Evolutionary conservation across 2,797 vertebrate genomes (phyloP).

Genomic region (Sebastiscus tertius): DNA sequence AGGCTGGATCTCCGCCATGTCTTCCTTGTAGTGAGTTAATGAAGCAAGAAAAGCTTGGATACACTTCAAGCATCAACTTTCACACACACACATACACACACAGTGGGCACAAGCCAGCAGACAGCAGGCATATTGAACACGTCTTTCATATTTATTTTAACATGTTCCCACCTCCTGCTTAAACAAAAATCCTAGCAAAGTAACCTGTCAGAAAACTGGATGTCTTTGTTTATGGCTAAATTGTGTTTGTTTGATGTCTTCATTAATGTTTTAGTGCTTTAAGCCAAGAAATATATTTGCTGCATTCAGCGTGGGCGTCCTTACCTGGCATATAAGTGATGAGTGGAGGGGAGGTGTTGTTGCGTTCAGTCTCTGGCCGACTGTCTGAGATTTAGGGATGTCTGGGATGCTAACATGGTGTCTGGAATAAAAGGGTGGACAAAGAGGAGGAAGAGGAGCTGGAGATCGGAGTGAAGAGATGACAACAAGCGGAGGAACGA

Average conservation of each 20-base stretch:
- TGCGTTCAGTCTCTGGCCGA: background rate
- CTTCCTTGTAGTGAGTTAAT: conserved; percentile 64
- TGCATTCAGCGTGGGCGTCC: background rate
- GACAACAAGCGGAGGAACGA: background rate
- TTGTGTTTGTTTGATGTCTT: background rate
- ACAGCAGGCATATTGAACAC: conserved; percentile 42
- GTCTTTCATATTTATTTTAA: conserved; percentile 35
- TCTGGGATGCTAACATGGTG: background rate
- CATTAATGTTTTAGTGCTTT: background rate
- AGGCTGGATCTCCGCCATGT: conserved; percentile 66
- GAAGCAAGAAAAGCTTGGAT: conserved; percentile 62
- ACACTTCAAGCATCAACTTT: conserved; percentile 50
- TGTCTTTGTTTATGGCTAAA: background rate
- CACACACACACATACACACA: conserved; percentile 11
- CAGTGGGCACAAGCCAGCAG: conserved; percentile 5
- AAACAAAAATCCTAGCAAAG: conserved; percentile 12
- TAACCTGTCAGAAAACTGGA: background rate
- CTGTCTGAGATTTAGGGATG: background rate
- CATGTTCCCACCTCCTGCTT: conserved; percentile 13
- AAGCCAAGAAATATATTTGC: background rate
- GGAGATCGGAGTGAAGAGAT: background rate
- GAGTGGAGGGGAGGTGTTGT: background rate
- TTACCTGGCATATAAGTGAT: conserved; percentile 15
- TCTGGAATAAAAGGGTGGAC: conserved; percentile 1
- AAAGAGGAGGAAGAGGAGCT: background rate